Evolutionary conservation across 2,888 invertebrate species (phyloP).

Genomic region (Quadriops clusia): DNA sequence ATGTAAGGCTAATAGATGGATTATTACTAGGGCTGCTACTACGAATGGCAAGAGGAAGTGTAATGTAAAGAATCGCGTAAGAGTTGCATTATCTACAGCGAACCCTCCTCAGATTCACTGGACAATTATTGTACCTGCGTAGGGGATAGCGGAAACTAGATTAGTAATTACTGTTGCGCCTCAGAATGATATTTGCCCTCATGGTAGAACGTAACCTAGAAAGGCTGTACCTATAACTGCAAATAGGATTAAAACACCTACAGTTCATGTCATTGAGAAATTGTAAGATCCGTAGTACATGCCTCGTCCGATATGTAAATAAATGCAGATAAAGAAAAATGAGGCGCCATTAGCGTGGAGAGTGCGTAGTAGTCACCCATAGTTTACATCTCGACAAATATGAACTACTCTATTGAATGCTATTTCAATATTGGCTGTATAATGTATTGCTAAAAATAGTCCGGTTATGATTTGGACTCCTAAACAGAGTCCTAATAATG

Average conservation of each 20-base stretch:
- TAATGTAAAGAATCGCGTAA: constrained; percentile 65
- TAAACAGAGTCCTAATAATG: constrained; percentile 50
- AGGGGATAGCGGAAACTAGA: constrained; percentile 58
- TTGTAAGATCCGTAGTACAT: constrained; percentile 41
- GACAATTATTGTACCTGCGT: constrained; percentile 49
- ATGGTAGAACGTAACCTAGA: constrained; percentile 65
- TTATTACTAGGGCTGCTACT: constrained; percentile 45
- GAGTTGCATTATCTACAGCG: constrained; percentile 58
- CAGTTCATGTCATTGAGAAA: constrained; percentile 47
- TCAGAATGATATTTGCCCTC: constrained; percentile 75
- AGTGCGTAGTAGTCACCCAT: constrained; percentile 54
- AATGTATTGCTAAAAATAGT: constrained; percentile 58
- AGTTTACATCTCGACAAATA: constrained; percentile 59
- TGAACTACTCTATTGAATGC: constrained; percentile 56
- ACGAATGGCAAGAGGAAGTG: constrained; percentile 65
- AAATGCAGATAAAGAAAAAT: constrained; percentile 60
- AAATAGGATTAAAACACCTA: constrained; percentile 55
- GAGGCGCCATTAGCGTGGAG: constrained; percentile 62
- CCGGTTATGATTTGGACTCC: constrained; percentile 56
- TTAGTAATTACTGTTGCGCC: constrained; percentile 70
- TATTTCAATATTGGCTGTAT: constrained; percentile 47
- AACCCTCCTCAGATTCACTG: constrained; percentile 69
- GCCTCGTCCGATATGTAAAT: constrained; percentile 56
- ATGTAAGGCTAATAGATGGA: constrained; percentile 54
- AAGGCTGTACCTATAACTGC: constrained; percentile 61